Conservation (phyloP, 2,888 invertebrate species). For the Habrosyne pyritoides region DNA sequence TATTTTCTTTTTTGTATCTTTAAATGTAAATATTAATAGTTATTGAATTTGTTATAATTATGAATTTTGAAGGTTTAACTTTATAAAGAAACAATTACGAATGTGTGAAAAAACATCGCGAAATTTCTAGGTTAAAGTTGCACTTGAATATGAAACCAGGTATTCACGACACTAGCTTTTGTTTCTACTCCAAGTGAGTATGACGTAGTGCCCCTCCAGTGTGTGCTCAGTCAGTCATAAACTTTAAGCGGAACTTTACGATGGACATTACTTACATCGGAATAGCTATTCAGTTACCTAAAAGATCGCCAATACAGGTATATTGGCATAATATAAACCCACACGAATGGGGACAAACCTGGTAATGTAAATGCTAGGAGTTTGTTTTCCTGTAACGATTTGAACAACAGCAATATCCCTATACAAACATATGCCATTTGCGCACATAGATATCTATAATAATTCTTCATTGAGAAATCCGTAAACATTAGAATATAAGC, state of each 20-base stretch:
- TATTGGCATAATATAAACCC: background rate
- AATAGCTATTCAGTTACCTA: background rate
- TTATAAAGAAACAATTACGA: no score
- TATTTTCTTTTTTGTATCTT: no score
- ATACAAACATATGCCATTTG: background rate
- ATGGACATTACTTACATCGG: slow-evolving; percentile 2
- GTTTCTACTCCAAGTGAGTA: slow-evolving; percentile 3
- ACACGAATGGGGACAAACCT: background rate
- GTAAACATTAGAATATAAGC: no score
- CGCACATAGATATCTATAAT: no score
- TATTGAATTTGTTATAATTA: no score
- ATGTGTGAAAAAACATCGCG: no score
- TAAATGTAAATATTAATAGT: no score
- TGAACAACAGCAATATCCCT: background rate
- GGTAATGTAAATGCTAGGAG: background rate
- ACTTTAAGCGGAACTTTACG: slow-evolving; percentile 10
- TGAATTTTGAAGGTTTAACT: no score
- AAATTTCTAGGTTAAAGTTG: no score
- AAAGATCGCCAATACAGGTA: slow-evolving; percentile 4
- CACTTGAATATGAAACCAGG: slow-evolving; percentile 6
- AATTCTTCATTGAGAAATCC: no score
- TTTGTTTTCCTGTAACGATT: background rate
- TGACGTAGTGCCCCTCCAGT: slow-evolving; percentile 9
- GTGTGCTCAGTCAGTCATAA: slow-evolving; percentile 15
- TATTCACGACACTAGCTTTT: background rate